These are phyloP conservation scores for Psix sp. DNA, from an alignment of 1,140 invertebrate species.

Conservation along the genomic window DNA sequence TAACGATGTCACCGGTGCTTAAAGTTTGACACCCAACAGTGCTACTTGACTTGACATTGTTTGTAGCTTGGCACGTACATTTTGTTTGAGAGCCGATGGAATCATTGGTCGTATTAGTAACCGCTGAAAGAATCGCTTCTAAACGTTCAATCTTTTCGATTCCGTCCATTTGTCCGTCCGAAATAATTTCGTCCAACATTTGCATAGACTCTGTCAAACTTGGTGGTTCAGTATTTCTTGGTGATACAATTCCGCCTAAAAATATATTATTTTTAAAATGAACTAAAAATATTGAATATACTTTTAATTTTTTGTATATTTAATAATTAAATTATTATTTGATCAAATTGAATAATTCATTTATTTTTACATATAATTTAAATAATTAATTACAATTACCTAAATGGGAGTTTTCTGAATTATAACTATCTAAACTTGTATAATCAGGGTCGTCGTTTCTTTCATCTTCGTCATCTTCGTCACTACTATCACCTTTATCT, in stretches of 20 bases:
- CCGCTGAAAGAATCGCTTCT: conserved; percentile 89
- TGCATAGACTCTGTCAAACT: conserved; percentile 94
- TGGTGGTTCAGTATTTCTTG: conserved; percentile 86
- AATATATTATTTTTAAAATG: too few relatives aligned
- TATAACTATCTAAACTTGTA: conserved; percentile 86
- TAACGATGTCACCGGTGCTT: conserved; percentile 95
- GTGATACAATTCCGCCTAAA: conserved; percentile 80
- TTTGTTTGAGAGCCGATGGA: conserved; percentile 71
- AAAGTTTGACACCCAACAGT: conserved; percentile 87
- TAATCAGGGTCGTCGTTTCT: conserved; percentile 84
- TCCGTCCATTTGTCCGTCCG: conserved; percentile 88
- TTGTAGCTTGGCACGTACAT: conserved; percentile 77
- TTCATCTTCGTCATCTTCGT: conserved; percentile 83
- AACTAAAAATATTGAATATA: not conserved
- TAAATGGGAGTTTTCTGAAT: conserved; percentile 82
- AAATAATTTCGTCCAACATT: conserved; percentile 90
- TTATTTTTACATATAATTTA: conserved; percentile 5
- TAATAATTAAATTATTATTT: too few relatives aligned
- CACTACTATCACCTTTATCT: conserved; percentile 80
- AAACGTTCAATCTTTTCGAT: conserved; percentile 91
- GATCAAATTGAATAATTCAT: too few relatives aligned
- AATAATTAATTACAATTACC: too few relatives aligned
- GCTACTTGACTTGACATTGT: conserved; percentile 48
- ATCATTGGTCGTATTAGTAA: conserved; percentile 79
- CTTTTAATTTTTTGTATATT: conserved; percentile 30